These are phyloP conservation scores for Pygoscelis antarcticus DNA, from an alignment of 2,113 vertebrate species.

Conservation along the genomic window DNA sequence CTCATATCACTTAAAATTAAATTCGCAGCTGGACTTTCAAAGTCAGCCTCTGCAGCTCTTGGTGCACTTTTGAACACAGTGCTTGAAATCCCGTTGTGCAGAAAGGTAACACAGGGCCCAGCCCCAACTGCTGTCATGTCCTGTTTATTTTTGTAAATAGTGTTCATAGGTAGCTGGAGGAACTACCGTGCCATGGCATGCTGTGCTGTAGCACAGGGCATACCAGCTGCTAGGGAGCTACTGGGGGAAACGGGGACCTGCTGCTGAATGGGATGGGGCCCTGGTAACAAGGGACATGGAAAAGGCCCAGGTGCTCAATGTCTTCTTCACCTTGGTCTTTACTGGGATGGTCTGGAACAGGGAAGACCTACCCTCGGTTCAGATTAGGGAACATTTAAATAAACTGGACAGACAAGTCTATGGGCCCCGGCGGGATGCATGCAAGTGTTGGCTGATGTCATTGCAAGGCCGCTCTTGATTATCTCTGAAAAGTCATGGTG, in stretches of 20 bases:
- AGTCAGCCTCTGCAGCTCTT: slow-evolving; percentile 1
- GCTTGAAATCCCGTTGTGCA: not conserved
- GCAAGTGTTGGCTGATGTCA: not conserved
- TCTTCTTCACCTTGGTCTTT: not conserved
- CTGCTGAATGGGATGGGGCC: not conserved
- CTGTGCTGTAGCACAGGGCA: not conserved
- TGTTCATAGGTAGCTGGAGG: not conserved
- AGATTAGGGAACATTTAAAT: not conserved
- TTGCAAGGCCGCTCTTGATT: fast-evolving
- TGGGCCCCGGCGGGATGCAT: not conserved
- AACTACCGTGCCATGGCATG: fast-evolving
- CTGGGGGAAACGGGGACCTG: not conserved
- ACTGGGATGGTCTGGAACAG: not conserved
- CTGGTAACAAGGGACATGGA: not conserved
- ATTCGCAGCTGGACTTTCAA: slow-evolving; percentile 15
- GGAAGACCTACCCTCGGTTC: not conserved
- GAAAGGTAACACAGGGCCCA: not conserved
- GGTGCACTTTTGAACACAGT: not conserved
- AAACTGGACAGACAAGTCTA: not conserved
- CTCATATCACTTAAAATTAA: slow-evolving; percentile 4
- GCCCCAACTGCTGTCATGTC: not conserved
- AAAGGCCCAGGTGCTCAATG: not conserved
- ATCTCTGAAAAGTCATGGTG: not conserved
- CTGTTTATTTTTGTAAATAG: not conserved
- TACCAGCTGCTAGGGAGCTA: not conserved